Percentiles rank a stretch among this genome's conserved stretches.
Evolutionary conservation across 2,113 vertebrate species (phyloP).

Genomic region (Gallinago media): DNA sequence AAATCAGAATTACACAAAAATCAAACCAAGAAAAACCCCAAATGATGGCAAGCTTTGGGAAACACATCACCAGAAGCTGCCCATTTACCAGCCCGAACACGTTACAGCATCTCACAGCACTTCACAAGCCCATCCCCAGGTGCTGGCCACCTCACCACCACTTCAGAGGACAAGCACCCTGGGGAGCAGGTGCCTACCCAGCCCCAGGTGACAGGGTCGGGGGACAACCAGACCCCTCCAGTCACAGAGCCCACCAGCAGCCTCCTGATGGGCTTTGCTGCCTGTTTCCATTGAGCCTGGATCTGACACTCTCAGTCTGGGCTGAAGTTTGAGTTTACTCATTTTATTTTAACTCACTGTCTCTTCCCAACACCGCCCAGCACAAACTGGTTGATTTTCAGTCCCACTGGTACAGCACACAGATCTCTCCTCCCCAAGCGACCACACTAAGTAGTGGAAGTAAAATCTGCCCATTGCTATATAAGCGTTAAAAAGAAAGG

Average conservation of each 20-base stretch:
- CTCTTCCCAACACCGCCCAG: accelerated
- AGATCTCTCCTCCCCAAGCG: background rate
- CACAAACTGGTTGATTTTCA: accelerated
- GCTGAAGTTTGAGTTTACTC: background rate
- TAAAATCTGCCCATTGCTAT: background rate
- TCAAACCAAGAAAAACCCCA: background rate
- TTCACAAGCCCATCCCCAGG: background rate
- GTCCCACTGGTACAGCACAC: background rate
- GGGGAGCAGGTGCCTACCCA: background rate
- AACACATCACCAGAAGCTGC: background rate
- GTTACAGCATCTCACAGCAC: accelerated
- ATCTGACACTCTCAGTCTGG: background rate
- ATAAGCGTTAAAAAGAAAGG: background rate
- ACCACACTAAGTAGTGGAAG: background rate
- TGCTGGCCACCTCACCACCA: accelerated
- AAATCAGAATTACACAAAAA: background rate
- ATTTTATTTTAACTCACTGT: accelerated
- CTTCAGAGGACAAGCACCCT: accelerated
- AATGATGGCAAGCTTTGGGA: background rate
- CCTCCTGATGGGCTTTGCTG: background rate
- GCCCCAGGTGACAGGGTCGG: accelerated
- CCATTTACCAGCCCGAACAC: background rate
- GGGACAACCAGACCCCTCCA: too few relatives aligned
- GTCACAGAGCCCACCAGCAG: background rate
- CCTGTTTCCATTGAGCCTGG: background rate